A percentile compares a stretch with the other conserved stretches of the same genome.
Evolutionary conservation across 1,140 invertebrate genomes (phyloP).

Genomic region (Diachasma alloeum): DNA sequence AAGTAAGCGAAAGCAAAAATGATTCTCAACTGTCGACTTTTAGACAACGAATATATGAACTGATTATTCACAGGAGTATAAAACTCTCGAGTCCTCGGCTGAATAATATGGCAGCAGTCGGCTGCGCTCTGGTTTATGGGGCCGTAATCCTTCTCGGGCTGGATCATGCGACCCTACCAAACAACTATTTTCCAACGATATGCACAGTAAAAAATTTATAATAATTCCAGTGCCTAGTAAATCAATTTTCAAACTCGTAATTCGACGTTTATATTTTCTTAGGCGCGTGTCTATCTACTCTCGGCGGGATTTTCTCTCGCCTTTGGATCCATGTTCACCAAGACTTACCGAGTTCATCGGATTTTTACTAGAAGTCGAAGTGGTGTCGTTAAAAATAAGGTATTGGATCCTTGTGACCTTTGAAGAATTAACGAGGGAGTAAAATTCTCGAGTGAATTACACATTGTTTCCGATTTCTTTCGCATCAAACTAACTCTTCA

Average conservation of each 20-base stretch:
- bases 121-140: slow-evolving; percentile 91
- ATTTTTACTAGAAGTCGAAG: slow-evolving; percentile 81
- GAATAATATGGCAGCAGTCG: slow-evolving; percentile 95
- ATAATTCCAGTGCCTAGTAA: background rate
- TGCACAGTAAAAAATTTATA: slow-evolving; percentile 79
- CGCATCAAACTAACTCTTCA: background rate
- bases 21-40: slow-evolving; percentile 17
- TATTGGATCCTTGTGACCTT: slow-evolving; percentile 38
- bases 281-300: slow-evolving; percentile 87
- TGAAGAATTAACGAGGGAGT: background rate
- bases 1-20: slow-evolving; percentile 70
- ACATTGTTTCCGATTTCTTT: background rate
- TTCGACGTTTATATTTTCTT: slow-evolving; percentile 41
- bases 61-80: slow-evolving; percentile 68
- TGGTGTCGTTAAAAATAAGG: slow-evolving; percentile 72
- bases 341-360: slow-evolving; percentile 86
- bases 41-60: background rate
- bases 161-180: slow-evolving; percentile 79
- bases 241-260: background rate
- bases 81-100: slow-evolving; percentile 96
- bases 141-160: slow-evolving; percentile 91
- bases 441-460: background rate
- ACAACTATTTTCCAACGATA: slow-evolving; percentile 78
- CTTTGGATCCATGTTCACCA: slow-evolving; percentile 91
- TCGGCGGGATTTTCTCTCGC: slow-evolving; percentile 87